Percentiles rank a stretch among this genome's conserved stretches.
Evolutionary conservation across 2,113 vertebrate genomes (phyloP).

Genomic region (Hymenochirus boettgeri): DNA sequence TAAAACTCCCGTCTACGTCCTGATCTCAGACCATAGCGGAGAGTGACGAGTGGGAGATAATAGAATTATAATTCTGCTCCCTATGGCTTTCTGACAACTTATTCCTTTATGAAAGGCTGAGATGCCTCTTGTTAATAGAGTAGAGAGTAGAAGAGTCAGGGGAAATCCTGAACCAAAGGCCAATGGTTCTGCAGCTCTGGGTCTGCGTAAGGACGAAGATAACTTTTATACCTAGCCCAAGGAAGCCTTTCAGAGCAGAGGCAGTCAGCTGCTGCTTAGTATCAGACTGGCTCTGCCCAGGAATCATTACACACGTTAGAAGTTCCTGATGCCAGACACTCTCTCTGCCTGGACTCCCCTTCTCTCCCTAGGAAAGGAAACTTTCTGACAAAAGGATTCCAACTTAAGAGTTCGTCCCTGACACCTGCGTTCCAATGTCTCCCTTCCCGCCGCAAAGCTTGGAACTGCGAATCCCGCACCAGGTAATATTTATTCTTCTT

Average conservation of each 20-base stretch:
- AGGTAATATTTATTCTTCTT: constrained; percentile 26
- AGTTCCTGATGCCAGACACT: constrained; percentile 12
- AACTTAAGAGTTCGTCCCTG: neutral
- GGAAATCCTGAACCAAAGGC: constrained; percentile 71
- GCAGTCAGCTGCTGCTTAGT: constrained; percentile 53
- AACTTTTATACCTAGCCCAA: constrained; percentile 54
- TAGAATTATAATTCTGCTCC: constrained; percentile 67
- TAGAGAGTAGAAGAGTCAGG: constrained; percentile 67
- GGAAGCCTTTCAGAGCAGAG: constrained; percentile 44
- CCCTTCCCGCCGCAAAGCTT: neutral
- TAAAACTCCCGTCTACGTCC: neutral
- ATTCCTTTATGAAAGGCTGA: constrained; percentile 78
- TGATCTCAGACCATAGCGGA: constrained; percentile 54
- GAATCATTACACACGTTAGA: constrained; percentile 44
- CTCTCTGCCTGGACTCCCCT: neutral
- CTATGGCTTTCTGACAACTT: constrained; percentile 95
- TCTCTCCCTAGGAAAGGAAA: neutral
- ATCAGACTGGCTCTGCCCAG: constrained; percentile 35
- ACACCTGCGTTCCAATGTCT: neutral
- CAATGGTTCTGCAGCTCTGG: constrained; percentile 59
- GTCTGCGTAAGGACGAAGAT: constrained; percentile 58
- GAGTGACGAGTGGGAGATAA: no score
- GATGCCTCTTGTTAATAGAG: constrained; percentile 82
- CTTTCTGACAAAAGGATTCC: neutral
- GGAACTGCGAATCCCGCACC: neutral